Base-by-base conservation (phyloP, 2,113 vertebrate genomes). In the Pipa parva region DNA sequence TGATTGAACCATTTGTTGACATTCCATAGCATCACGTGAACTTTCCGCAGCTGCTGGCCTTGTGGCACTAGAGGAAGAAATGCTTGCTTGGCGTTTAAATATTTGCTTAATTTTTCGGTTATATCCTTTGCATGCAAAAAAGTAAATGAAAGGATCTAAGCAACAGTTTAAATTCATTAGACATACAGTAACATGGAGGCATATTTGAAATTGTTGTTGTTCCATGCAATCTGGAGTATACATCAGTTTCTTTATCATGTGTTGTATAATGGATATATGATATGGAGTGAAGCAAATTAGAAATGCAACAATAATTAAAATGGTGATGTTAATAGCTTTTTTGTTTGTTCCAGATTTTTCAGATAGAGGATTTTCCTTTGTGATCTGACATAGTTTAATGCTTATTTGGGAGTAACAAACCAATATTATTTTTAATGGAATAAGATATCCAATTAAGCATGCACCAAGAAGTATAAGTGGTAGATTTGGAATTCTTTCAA, bases 71-170 rank as follows among this genome's bases (percentile, higher is more conserved):
- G 97, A 99, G 80, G 94, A 85, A 1, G 94, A 97, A 55, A 90
- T 68, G 2, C 93, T 99, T 51, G 87, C 88, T 72, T 94, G 92
- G 10, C 85, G 81, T 78, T 73, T 92, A 45, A 99, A 60, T 72
- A 99, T 86, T 85, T 87, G 96, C 83, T 92, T 75, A 13, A 99
- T 80, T 74, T 92, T 97, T 73, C 88, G 91, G 80, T 98, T 99
- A 81, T 99, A 99, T 74, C 97, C 95, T 82, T 94, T 97, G 63
- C 97, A 99, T 33, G 97, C 94, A 60, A 97, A 99, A 83, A 99
- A 98, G 73, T 99, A 99, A 73, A 99, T 92, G 29, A 99, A 96
- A 2, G 97, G 97, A 75, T 99, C 97, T 78, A 99, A 78, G 63
- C 92, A 94, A 76, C 93, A 88, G 77, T 99, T 99, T 73, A 98